These are phyloP conservation scores for Ceratoteleas bidentatus DNA, from an alignment of 1,140 invertebrate genomes.

Conservation along the genomic window DNA sequence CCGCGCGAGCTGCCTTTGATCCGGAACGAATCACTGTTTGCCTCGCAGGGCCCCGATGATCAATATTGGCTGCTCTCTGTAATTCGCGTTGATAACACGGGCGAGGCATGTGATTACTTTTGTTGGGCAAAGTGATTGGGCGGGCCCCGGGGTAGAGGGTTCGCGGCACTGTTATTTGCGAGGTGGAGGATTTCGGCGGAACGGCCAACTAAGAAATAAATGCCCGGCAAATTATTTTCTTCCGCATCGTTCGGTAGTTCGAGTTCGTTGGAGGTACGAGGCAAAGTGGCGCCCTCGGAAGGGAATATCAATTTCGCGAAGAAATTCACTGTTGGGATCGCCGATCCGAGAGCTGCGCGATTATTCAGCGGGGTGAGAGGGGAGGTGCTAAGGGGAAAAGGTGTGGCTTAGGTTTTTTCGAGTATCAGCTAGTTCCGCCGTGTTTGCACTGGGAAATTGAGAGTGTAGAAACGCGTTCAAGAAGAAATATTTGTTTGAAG, in stretches of 20 bases:
- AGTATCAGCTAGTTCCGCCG: neutral
- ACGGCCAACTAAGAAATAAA: slow-evolving; percentile 38
- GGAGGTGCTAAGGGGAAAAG: neutral
- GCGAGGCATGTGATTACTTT: slow-evolving; percentile 47
- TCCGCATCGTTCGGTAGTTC: slow-evolving; percentile 52
- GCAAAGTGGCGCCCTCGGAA: slow-evolving; percentile 17
- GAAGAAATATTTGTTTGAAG: too few species aligned
- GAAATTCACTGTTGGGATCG: slow-evolving; percentile 17
- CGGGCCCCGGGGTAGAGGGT: neutral
- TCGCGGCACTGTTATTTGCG: slow-evolving; percentile 41
- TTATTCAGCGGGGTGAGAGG: neutral
- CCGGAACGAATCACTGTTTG: slow-evolving; percentile 51
- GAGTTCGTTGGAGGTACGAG: slow-evolving; percentile 5
- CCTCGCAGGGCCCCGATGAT: slow-evolving; percentile 39
- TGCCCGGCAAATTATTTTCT: slow-evolving; percentile 42
- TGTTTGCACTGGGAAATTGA: too few species aligned
- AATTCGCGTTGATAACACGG: slow-evolving; percentile 53
- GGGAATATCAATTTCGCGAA: slow-evolving; percentile 25
- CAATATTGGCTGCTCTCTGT: slow-evolving; percentile 45
- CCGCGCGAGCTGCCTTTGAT: slow-evolving; percentile 31
- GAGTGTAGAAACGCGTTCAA: too few species aligned
- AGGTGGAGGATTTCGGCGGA: slow-evolving; percentile 38
- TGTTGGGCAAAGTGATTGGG: slow-evolving; percentile 42
- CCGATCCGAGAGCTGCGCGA: neutral
- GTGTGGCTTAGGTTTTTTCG: neutral